phyloP scores from a whole-genome alignment of 2,797 vertebrate species.

The Balearica regulorum region DNA sequence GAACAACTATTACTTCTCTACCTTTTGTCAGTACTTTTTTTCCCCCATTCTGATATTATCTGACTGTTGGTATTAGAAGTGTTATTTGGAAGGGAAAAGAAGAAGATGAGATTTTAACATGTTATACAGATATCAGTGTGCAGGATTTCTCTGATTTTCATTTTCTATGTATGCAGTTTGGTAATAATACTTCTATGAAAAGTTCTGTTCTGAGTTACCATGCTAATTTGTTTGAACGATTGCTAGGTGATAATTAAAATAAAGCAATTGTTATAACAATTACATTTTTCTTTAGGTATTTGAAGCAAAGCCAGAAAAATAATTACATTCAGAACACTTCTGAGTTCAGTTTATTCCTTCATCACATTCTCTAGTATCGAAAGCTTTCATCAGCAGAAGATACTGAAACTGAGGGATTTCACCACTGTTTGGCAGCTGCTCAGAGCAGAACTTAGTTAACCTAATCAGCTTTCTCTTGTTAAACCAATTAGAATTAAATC shows the following conservation, averaged over 20 bases:
- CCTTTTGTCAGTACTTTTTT: background rate
- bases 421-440: constrained; percentile 17
- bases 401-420: background rate
- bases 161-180: background rate
- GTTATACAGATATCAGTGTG: background rate
- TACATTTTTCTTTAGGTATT: background rate
- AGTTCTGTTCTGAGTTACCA: background rate
- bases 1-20: background rate
- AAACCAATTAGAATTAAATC: constrained; percentile 23
- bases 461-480: constrained; percentile 18
- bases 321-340: background rate
- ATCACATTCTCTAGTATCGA: background rate
- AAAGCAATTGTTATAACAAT: background rate
- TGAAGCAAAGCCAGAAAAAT: constrained; percentile 1
- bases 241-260: background rate
- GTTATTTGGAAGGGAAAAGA: background rate
- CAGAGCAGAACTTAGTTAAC: background rate
- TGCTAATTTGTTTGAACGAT: background rate
- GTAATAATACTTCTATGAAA: background rate
- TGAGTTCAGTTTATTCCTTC: background rate
- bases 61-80: background rate
- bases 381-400: background rate
- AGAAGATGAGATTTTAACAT: background rate
- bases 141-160: background rate
- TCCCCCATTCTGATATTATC: background rate